phyloP scores from a whole-genome alignment of 2,797 vertebrate species.

The Gephyroberyx darwinii region DNA sequence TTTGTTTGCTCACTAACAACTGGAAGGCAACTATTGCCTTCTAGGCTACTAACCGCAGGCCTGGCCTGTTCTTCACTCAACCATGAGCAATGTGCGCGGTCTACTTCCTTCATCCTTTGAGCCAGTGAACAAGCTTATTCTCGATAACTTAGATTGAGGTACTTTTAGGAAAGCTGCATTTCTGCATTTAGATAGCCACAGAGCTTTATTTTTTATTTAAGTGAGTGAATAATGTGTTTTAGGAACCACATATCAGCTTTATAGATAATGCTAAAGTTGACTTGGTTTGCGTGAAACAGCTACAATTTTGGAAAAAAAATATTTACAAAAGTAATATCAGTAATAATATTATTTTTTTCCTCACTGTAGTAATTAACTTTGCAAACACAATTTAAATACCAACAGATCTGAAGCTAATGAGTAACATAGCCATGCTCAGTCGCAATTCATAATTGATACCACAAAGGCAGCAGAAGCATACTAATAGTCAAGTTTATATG shows the following conservation, averaged over 20 bases:
- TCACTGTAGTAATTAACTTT: conserved; percentile 16
- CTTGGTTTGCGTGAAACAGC: neutral
- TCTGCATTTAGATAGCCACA: conserved; percentile 27
- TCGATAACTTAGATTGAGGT: conserved; percentile 59
- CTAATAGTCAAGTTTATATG: neutral
- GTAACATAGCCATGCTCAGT: conserved; percentile 21
- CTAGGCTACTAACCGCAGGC: conserved; percentile 54
- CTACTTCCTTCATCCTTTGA: conserved; percentile 56
- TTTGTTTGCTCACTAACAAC: conserved; percentile 62
- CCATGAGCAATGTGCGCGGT: conserved; percentile 55
- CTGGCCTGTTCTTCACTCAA: conserved; percentile 67
- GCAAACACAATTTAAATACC: conserved; percentile 28
- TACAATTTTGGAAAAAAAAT: neutral
- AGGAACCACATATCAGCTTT: neutral
- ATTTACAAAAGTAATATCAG: conserved; percentile 2
- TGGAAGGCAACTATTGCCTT: conserved; percentile 59
- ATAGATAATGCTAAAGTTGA: neutral
- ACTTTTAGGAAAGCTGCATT: conserved; percentile 40
- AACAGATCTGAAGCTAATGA: conserved; percentile 35
- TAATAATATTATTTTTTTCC: conserved; percentile 5
- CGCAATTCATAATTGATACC: conserved; percentile 29
- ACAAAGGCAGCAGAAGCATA: conserved; percentile 29
- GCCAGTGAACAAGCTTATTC: conserved; percentile 35
- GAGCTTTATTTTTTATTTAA: neutral
- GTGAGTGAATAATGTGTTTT: neutral